phyloP scores from a whole-genome alignment of 1,140 invertebrate genomes.

The Piezodorus guildinii region DNA sequence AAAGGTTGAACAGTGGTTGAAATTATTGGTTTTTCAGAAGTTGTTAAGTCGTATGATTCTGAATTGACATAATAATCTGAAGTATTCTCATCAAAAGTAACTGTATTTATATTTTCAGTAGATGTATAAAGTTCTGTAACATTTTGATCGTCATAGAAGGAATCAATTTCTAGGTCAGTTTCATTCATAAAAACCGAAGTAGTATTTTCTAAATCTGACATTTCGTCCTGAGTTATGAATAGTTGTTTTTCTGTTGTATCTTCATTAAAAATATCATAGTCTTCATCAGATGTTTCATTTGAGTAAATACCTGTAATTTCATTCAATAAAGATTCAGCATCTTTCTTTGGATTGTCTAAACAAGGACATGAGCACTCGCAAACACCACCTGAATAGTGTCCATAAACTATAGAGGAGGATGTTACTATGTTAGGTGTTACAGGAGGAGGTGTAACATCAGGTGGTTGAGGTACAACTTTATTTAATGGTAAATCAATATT shows the following conservation, averaged over 20 bases:
- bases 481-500: not conserved
- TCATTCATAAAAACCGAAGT: no score
- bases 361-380: slow-evolving; percentile 64
- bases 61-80: no score
- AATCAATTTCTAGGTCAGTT: no score
- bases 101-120: no score
- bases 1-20: no score
- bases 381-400: slow-evolving; percentile 45
- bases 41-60: no score
- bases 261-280: slow-evolving; percentile 1
- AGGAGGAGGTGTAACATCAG: slow-evolving; percentile 27
- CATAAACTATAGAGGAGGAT: slow-evolving; percentile 31
- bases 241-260: slow-evolving; percentile 28
- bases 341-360: slow-evolving; percentile 31
- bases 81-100: no score
- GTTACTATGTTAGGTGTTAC: slow-evolving; percentile 30
- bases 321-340: slow-evolving; percentile 14
- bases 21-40: no score
- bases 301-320: slow-evolving; percentile 3
- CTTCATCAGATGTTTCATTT: slow-evolving; percentile 7
- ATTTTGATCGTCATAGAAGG: no score
- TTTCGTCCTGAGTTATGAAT: no score
- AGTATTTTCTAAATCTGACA: no score
- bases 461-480: not conserved
- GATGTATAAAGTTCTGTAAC: no score